phyloP scores from a whole-genome alignment of 1,140 invertebrate genomes.

The Laodelphax striatellus region DNA sequence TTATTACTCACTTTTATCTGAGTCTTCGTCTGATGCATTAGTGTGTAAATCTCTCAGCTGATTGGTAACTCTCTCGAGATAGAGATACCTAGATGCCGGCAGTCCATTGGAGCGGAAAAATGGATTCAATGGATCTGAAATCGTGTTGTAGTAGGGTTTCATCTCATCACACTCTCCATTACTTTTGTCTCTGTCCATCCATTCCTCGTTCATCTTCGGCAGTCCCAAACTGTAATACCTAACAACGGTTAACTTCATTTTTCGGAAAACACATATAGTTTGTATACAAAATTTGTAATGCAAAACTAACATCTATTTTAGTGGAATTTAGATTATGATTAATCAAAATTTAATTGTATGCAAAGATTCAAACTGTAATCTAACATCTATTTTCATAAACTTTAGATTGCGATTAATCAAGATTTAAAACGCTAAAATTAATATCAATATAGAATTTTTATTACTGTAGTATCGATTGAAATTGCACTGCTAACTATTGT shows the following conservation, averaged over 20 bases:
- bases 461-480: no score
- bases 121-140: slow-evolving; percentile 63
- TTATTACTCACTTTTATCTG: slow-evolving; percentile 9
- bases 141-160: slow-evolving; percentile 42
- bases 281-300: no score
- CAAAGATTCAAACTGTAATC: no score
- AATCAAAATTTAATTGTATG: no score
- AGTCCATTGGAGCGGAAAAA: slow-evolving; percentile 58
- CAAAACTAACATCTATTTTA: no score
- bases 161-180: slow-evolving; percentile 12
- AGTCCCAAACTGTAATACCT: slow-evolving; percentile 34
- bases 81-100: slow-evolving; percentile 55
- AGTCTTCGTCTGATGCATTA: not conserved
- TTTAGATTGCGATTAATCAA: no score
- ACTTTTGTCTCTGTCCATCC: slow-evolving; percentile 17
- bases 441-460: no score
- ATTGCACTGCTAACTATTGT: no score
- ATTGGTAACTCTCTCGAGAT: slow-evolving; percentile 51
- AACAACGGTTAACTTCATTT: not conserved
- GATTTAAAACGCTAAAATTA: no score
- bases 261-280: no score
- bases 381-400: no score
- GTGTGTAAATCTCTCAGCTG: slow-evolving; percentile 31
- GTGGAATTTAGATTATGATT: no score
- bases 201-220: slow-evolving; percentile 29